Percentiles rank a stretch among this genome's conserved stretches.
phyloP scores from a whole-genome alignment of 1,140 invertebrate genomes.

The Saccostrea cuccullata region DNA sequence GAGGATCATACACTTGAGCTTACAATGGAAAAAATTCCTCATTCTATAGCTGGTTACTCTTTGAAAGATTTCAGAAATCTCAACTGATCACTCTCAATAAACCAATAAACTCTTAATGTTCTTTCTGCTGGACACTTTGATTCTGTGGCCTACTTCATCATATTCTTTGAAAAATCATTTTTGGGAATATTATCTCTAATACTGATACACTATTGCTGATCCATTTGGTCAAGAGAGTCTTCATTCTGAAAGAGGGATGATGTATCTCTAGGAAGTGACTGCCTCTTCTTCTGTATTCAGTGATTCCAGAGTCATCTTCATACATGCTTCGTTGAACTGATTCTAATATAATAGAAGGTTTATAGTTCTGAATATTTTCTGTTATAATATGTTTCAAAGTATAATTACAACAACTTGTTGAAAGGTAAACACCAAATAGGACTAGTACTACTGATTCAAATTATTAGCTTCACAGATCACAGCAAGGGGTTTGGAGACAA shows the following conservation, averaged over 20 bases:
- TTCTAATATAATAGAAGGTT: too few relatives aligned
- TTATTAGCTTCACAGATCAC: too few relatives aligned
- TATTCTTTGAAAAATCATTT: neutral
- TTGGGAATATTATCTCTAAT: conserved; percentile 33
- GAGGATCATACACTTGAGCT: conserved; percentile 58
- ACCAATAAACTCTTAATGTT: conserved; percentile 47
- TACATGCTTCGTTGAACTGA: too few relatives aligned
- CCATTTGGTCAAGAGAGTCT: conserved; percentile 50
- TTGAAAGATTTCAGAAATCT: conserved; percentile 46
- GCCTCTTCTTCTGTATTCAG: too few relatives aligned
- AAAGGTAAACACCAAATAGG: conserved; percentile 41
- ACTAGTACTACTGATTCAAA: too few relatives aligned
- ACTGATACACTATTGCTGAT: conserved; percentile 44
- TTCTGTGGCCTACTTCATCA: neutral
- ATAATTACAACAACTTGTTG: conserved; percentile 43
- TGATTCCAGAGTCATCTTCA: too few relatives aligned
- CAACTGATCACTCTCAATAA: conserved; percentile 51
- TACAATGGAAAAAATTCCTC: conserved; percentile 54
- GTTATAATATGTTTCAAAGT: neutral
- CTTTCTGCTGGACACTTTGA: conserved; percentile 28
- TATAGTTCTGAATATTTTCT: neutral
- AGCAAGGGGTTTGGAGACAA: too few relatives aligned
- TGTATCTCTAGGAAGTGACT: conserved; percentile 29
- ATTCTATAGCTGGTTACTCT: conserved; percentile 45
- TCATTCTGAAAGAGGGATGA: conserved; percentile 30